A percentile compares a stretch with the other conserved stretches of the same genome.
Evolutionary conservation across 2,113 vertebrate species (phyloP).

Genomic region (Dasyprocta punctata): DNA sequence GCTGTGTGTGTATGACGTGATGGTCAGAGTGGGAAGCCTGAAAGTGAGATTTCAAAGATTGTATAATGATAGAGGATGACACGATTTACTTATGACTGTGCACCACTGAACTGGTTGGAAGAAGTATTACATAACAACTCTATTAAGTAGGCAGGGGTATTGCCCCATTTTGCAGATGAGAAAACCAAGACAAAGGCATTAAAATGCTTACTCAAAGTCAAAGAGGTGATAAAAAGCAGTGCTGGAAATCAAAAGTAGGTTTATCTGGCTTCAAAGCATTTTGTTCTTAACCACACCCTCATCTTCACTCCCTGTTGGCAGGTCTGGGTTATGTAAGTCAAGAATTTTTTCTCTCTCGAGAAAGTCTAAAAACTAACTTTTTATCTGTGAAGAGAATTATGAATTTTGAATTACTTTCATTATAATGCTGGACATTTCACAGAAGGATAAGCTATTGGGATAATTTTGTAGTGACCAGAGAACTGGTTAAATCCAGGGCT

Average conservation of each 20-base stretch:
- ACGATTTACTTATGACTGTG: neutral
- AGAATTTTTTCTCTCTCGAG: neutral
- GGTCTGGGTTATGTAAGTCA: neutral
- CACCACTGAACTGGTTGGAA: neutral
- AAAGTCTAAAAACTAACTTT: conserved; percentile 29
- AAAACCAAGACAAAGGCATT: neutral
- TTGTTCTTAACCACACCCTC: neutral
- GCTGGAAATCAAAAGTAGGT: neutral
- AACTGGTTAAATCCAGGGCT: neutral
- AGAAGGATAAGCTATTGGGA: neutral
- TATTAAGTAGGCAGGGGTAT: neutral
- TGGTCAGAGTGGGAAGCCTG: neutral
- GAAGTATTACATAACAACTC: neutral
- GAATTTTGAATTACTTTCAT: neutral
- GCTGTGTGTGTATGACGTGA: neutral
- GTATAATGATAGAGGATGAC: neutral
- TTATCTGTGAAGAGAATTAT: neutral
- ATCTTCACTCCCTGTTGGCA: rapidly evolving
- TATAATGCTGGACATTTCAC: neutral
- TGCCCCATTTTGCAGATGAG: neutral
- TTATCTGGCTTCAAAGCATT: neutral
- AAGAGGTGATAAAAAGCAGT: neutral
- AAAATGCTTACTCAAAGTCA: neutral
- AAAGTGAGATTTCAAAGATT: neutral
- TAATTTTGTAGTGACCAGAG: neutral